Base-by-base conservation (phyloP, 2,113 vertebrate species). In the Gnathonemus longibarbis region DNA sequence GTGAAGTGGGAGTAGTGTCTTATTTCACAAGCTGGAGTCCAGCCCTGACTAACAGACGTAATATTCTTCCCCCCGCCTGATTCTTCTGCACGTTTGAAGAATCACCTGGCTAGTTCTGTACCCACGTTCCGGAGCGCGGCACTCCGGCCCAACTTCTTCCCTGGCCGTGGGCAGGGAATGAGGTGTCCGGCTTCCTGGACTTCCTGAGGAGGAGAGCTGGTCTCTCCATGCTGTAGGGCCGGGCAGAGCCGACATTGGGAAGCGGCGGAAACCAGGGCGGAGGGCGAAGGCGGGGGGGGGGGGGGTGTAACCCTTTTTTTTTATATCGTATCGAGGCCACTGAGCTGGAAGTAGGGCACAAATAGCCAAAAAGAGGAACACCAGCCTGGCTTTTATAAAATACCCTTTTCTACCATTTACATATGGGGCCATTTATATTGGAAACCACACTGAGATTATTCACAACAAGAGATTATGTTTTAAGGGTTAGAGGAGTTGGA, bases 331-430 rank as follows among this genome's bases (percentile, higher is more conserved):
- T 88, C 62, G 42, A 90, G 90, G 87, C 70, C 87, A 84, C 87
- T 53, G n/a, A 88, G 90, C 39, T 88, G 27, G 88, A 90, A 90
- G 50, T 87, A 80, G 89, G 66, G 66, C 85, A 90, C 42, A 88
- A 62, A 53, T 15, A 52, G 27, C n/a, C 52, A 31, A 39, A 87
- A 21, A 90, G 58, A 42, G n/a, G 70, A 87, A 15, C n/a, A 35
- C 27, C 49, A 56, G 50, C 50, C 85, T 35, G 50, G 15, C 10
- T 6, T 53, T 87, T 19, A 87, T 87, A 56, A 53, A 53, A 53
- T 56, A 39, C 48, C 13, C 11, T 50, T 52, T 56, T 52, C 85
- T 35, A 39, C 17, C 85, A 31, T 56, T 39, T 52, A 87, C 17
- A 87, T 87, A 53, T 87, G 48, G 50, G 85, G 49, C 50, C 50